Conservation (phyloP, 2,888 invertebrate species). For the Mythimna ferrago region DNA sequence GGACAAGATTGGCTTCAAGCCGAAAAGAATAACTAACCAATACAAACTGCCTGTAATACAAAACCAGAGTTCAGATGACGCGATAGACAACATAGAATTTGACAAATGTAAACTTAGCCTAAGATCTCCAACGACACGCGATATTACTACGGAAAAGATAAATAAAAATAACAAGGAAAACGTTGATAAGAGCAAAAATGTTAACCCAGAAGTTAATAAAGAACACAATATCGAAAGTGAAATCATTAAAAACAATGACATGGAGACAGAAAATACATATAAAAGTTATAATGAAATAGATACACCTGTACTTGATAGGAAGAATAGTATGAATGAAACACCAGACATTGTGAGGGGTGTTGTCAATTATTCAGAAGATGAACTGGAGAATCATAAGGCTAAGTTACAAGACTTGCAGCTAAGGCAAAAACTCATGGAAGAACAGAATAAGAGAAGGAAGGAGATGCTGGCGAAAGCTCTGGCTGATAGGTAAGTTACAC, state of each 20-base stretch:
- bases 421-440: constrained; percentile 94
- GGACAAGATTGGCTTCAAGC: constrained; percentile 73
- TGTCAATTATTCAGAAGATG: constrained; percentile 82
- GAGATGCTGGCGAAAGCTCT: constrained; percentile 93
- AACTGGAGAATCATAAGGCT: constrained; percentile 83
- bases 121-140: constrained; percentile 69
- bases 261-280: constrained; percentile 50
- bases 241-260: constrained; percentile 16
- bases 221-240: constrained; percentile 24
- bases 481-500: constrained; percentile 91
- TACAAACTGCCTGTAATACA: constrained; percentile 72
- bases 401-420: constrained; percentile 93
- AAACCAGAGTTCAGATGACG: constrained; percentile 78
- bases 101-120: constrained; percentile 85
- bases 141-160: constrained; percentile 43
- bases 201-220: constrained; percentile 18
- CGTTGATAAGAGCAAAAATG: constrained; percentile 50
- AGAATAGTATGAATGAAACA: constrained; percentile 65
- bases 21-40: constrained; percentile 53
- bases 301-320: constrained; percentile 52
- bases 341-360: constrained; percentile 81
- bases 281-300: constrained; percentile 61
- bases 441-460: constrained; percentile 94
- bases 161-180: constrained; percentile 60
- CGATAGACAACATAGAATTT: constrained; percentile 79